Evolutionary conservation across 2,888 invertebrate genomes (phyloP).

Genomic region (Noctua fimbriata): DNA sequence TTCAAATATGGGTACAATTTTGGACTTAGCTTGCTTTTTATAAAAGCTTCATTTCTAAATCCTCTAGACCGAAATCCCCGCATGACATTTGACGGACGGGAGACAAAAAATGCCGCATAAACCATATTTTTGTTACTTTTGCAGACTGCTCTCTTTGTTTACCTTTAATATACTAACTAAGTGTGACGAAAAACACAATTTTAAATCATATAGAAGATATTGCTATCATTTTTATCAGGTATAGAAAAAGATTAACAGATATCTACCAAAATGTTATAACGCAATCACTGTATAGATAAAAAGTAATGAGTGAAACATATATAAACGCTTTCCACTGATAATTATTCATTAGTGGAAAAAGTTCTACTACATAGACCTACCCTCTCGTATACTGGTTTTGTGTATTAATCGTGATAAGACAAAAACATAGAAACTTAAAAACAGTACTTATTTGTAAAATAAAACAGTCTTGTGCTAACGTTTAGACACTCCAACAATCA

Average conservation of each 20-base stretch:
- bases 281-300: conserved; percentile 48
- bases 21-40: conserved; percentile 18
- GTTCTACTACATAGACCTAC: conserved; percentile 3
- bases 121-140: conserved; percentile 33
- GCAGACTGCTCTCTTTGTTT: conserved; percentile 24
- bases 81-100: conserved; percentile 62
- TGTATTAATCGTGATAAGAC: conserved; percentile 27
- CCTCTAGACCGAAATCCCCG: conserved; percentile 49
- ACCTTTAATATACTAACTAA: conserved; percentile 10
- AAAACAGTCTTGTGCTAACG: conserved; percentile 2
- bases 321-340: conserved; percentile 41
- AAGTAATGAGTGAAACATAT: conserved; percentile 42
- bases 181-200: conserved; percentile 5
- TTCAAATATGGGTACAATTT: conserved; percentile 23
- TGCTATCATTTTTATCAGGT: conserved; percentile 20
- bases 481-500: not conserved
- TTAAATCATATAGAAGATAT: conserved; percentile 8
- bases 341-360: conserved; percentile 26
- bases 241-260: conserved; percentile 31
- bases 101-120: conserved; percentile 46
- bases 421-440: not conserved
- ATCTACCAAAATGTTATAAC: conserved; percentile 32
- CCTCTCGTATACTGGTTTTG: not conserved
- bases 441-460: not conserved
- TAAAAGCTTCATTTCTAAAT: conserved; percentile 36